Base-by-base conservation (phyloP, 2,888 invertebrate genomes). In the Parnassius orleans region DNA sequence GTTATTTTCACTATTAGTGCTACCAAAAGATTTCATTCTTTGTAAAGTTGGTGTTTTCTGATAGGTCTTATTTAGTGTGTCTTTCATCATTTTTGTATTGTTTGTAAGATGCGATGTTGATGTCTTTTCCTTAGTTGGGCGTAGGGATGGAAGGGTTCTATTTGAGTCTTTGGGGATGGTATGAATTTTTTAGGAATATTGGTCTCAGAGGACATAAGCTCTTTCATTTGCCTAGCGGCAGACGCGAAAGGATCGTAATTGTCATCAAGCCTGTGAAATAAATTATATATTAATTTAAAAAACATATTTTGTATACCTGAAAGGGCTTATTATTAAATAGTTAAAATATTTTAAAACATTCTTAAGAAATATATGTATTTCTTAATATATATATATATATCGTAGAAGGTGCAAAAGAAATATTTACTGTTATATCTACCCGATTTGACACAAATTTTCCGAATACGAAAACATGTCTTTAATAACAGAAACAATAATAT, bases 181-280 rank as follows among this genome's bases (percentile, higher is more conserved):
- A 75, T 86, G 83, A 68, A 80, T 67, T 78, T 86, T 83, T 87
- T 88, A 70, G 90, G 84, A 71, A 91, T 83, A 78, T 87, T 90
- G 61, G 94, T 93, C 70, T 94, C 94, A 65, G 94, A 93, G 57
- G 95, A 94, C 86, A 96, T 94, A 46, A 97, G 93, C 78, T 96
- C 96, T 86, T 95, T 94, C 90, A 96, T 94, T 87, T 97, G 96
- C 68, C 94, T 94, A 86, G 96, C 95, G 55, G 96, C 96, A 69
- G 95, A 94, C 70, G 94, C 86, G 84, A 95, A 96, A 57, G 96
- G 96, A 84, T 96, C 95, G 85, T 96, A 96, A 73, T 85, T 92
- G 74, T 93, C 93, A 71, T 91, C 91, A 69, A 87, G 74, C 77
- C 92, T 92, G 90, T 73, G 87, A 89, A 71, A 43, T 57, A 19